Evolutionary conservation across 2,797 vertebrate genomes (phyloP).

Genomic region (Micropoecilia bifurca): DNA sequence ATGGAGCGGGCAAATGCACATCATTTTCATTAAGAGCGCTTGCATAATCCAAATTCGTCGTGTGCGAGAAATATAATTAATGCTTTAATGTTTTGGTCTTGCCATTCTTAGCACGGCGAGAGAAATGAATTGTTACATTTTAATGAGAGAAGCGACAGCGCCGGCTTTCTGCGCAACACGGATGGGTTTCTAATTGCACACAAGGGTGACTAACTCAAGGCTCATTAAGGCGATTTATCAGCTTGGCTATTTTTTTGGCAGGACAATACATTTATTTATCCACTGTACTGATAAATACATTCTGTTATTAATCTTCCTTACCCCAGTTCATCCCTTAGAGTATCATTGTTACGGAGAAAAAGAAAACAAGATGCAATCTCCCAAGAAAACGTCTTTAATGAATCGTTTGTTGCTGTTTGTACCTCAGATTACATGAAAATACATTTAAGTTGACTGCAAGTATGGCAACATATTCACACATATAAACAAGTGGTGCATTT

Average conservation of each 20-base stretch:
- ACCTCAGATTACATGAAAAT: constrained; percentile 85
- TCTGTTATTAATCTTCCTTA: constrained; percentile 44
- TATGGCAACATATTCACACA: constrained; percentile 84
- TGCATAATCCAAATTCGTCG: constrained; percentile 94
- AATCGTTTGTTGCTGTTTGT: constrained; percentile 79
- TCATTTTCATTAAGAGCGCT: constrained; percentile 95
- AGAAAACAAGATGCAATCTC: constrained; percentile 62
- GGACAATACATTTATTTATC: constrained; percentile 66
- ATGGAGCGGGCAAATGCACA: constrained; percentile 87
- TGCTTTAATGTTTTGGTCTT: constrained; percentile 95
- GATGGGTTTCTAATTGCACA: constrained; percentile 86
- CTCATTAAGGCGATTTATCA: constrained; percentile 77
- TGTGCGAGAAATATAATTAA: constrained; percentile 95
- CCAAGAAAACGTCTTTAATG: constrained; percentile 86
- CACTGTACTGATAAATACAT: constrained; percentile 64
- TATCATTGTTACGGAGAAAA: constrained; percentile 21
- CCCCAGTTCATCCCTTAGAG: constrained; percentile 13
- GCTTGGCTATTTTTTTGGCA: constrained; percentile 65
- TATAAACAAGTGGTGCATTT: constrained; percentile 85
- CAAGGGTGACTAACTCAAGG: constrained; percentile 75
- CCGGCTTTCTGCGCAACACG: constrained; percentile 79
- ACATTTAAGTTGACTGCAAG: constrained; percentile 82
- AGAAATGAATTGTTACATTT: constrained; percentile 97
- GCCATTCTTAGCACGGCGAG: constrained; percentile 86
- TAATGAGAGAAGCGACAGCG: constrained; percentile 95